These are phyloP conservation scores for Pagetopsis macropterus DNA, from an alignment of 2,797 vertebrate genomes.

Conservation along the genomic window DNA sequence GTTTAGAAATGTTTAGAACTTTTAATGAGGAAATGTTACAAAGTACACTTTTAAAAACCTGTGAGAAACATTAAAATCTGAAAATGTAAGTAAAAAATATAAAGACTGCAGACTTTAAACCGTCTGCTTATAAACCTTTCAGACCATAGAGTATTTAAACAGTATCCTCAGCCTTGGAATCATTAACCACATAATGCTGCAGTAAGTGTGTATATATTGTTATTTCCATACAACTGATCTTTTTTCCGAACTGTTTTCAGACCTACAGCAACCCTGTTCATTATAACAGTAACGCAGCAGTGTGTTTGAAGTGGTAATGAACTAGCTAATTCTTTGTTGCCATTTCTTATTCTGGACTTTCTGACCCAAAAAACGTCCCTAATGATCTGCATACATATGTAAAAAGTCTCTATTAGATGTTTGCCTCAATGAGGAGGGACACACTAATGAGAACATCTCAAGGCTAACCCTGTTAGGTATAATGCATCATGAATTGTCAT, in stretches of 20 bases:
- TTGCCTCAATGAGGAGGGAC: conserved; percentile 21
- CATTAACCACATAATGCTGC: neutral
- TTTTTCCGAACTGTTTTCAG: conserved; percentile 23
- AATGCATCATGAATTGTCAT: conserved; percentile 21
- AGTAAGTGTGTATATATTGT: neutral
- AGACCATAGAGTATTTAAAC: neutral
- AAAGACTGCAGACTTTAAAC: neutral
- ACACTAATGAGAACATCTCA: conserved; percentile 34
- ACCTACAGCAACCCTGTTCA: conserved; percentile 11
- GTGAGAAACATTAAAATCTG: neutral
- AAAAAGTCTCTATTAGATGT: conserved; percentile 18
- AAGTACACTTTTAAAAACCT: neutral
- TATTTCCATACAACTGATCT: conserved; percentile 13
- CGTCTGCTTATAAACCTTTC: neutral
- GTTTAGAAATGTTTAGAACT: too few relatives aligned
- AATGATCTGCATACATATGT: conserved; percentile 32
- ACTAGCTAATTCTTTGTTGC: conserved; percentile 6
- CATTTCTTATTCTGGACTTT: conserved; percentile 3
- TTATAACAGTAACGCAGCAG: conserved; percentile 19
- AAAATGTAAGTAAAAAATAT: neutral
- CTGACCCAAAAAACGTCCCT: conserved; percentile 1
- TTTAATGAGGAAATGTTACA: too few relatives aligned
- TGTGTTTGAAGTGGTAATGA: conserved; percentile 56
- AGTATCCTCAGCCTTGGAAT: neutral
- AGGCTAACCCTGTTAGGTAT: conserved; percentile 14